Evolutionary conservation across 2,797 vertebrate species (phyloP), one percentile per base, ranked within the genome.

Genomic region (Diplodus sargus): DNA sequence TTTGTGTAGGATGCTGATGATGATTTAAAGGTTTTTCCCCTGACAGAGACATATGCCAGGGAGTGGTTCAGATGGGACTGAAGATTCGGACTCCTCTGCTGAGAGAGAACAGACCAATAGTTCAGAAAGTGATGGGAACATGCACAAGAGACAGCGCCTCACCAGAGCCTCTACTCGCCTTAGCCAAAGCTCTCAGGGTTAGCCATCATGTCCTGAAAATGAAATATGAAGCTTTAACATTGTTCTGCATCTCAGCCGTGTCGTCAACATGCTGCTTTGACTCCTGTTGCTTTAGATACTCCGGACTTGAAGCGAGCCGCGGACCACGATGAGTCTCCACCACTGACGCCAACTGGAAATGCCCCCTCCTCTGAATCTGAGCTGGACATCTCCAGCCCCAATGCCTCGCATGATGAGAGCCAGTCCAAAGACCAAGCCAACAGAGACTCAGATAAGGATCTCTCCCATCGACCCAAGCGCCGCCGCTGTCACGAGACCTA

Each of bases 341-440:
- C 98, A 4, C 92, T 98, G 91, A 99, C 98, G 0, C 98, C 98
- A 74, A 99, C 98, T 7, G 98, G 98, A 66, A 99, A 99, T 7
- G 98, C 98, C 12, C 98, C 98, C 0, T 99, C 98, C n/a, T 99
- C 98, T 0, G 98, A 99, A 83, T 99, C 98, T 0, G 98, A 99
- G 89, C 97, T 99, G 71, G 98, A 99, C 88, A 97, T 99, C 91
- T 99, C 98, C 79, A 99, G 98, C 87, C 97, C 98, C 76, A 99
- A 98, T 7, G 97, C 96, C 9, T 99, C 98, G 80, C 97, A 99
- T 0, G 98, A 99, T 65, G 98, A 99, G 93, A 97, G 97, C 90
- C 93, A 97, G 76, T 93, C 97, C 84, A 99, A 98, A 94, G 98
- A 99, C 91, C 93, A 96, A 91, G 96, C 96, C 78, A 94, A 94